A percentile compares a stretch with the other conserved stretches of the same genome.
Evolutionary conservation across 2,888 invertebrate genomes (phyloP).

Genomic region (Rugalucina vietnamica): DNA sequence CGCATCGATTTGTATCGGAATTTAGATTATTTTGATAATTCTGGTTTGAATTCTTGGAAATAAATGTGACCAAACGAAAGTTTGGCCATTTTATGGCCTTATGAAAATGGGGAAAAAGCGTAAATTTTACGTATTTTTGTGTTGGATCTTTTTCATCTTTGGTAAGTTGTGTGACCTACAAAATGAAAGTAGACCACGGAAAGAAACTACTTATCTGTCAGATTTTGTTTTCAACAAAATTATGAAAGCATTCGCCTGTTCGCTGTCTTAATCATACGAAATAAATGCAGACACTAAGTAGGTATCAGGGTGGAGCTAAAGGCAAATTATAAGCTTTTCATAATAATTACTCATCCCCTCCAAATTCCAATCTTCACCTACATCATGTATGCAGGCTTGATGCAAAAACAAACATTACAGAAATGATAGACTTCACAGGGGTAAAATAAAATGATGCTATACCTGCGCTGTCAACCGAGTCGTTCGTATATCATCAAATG

Average conservation of each 20-base stretch:
- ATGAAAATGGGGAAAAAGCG: conserved; percentile 57
- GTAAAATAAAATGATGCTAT: too few relatives aligned
- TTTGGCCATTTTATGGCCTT: not conserved
- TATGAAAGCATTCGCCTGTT: not conserved
- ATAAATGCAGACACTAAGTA: too few relatives aligned
- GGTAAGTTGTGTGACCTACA: conserved; percentile 56
- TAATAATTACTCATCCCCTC: too few relatives aligned
- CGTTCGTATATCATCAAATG: too few relatives aligned
- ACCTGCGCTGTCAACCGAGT: too few relatives aligned
- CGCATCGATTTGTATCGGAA: not conserved
- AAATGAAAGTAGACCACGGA: not conserved
- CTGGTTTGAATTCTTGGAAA: not conserved
- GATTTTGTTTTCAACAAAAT: not conserved
- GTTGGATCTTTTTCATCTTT: conserved; percentile 54
- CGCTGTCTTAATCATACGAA: too few relatives aligned
- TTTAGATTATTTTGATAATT: not conserved
- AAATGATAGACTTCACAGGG: too few relatives aligned
- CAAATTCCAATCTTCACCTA: too few relatives aligned
- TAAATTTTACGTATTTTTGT: conserved; percentile 51
- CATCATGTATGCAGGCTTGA: too few relatives aligned
- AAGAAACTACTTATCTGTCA: not conserved
- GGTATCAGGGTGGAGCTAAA: too few relatives aligned
- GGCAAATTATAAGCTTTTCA: too few relatives aligned
- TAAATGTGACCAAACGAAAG: not conserved
- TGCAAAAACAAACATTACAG: too few relatives aligned